Conservation (phyloP, 2,113 vertebrate species). For the Mesocricetus auratus region DNA sequence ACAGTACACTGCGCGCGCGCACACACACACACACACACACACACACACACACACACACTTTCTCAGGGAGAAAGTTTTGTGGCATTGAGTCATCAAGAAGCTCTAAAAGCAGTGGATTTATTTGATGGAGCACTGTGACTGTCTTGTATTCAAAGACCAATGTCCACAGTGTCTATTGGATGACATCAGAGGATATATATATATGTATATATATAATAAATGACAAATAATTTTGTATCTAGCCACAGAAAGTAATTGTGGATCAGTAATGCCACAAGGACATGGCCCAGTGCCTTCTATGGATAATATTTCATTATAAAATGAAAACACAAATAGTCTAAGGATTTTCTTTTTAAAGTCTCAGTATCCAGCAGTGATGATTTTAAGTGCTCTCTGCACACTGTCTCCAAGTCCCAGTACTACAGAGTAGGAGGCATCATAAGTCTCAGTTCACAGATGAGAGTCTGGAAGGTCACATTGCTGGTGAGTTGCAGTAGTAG, state of each 20-base stretch:
- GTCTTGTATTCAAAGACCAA: not conserved
- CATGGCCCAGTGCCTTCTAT: not conserved
- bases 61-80: not conserved
- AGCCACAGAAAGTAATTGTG: not conserved
- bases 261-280: not conserved
- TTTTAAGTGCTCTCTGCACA: not conserved
- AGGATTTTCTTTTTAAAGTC: not conserved
- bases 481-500: not conserved
- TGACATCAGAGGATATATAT: not conserved
- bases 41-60: not conserved
- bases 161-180: not conserved
- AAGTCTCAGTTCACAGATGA: not conserved
- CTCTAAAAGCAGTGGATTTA: not conserved
- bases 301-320: not conserved
- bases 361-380: not conserved
- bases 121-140: not conserved
- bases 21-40: not conserved
- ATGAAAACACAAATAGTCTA: not conserved
- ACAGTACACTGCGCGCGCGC: not conserved
- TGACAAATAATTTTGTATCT: slow-evolving; percentile 1
- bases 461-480: not conserved
- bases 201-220: not conserved
- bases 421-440: not conserved
- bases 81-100: not conserved
- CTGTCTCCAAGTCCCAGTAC: not conserved